A percentile compares a stretch with the other conserved stretches of the same genome.
These are phyloP conservation scores for Pangasianodon gigas DNA, from an alignment of 2,113 vertebrate species.

Conservation along the genomic window DNA sequence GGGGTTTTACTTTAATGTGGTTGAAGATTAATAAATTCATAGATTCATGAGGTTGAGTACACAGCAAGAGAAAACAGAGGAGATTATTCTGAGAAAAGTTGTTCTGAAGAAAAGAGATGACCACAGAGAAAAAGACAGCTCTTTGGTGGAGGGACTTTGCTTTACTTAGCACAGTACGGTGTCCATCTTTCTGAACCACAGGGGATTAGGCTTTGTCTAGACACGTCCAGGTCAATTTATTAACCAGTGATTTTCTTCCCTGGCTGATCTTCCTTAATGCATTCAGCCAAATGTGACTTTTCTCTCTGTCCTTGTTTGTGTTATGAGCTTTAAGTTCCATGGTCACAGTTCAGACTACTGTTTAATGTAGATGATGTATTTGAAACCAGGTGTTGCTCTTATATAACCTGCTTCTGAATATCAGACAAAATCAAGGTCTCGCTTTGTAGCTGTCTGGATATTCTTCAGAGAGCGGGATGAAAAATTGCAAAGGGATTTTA, in stretches of 20 bases:
- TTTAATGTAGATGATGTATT: neutral
- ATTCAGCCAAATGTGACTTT: slow-evolving; percentile 33
- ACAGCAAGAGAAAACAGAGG: neutral
- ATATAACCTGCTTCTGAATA: slow-evolving; percentile 4
- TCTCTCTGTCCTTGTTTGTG: neutral
- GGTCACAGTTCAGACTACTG: neutral
- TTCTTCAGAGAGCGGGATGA: neutral
- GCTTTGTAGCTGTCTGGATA: neutral
- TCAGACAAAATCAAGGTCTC: neutral
- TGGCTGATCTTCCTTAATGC: slow-evolving; percentile 36
- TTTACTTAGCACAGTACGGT: slow-evolving; percentile 31
- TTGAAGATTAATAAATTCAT: slow-evolving; percentile 1
- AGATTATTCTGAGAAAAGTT: neutral
- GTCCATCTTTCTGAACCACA: slow-evolving; percentile 40
- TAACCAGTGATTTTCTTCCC: slow-evolving; percentile 57
- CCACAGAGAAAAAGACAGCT: slow-evolving; percentile 6
- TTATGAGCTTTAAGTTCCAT: neutral
- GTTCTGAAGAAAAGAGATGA: slow-evolving; percentile 9
- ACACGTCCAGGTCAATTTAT: slow-evolving; percentile 67
- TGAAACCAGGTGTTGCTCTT: neutral
- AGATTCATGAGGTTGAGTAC: neutral
- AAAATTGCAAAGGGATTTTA: neutral
- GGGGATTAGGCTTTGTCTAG: slow-evolving; percentile 73
- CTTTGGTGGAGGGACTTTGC: slow-evolving; percentile 11
- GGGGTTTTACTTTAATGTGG: slow-evolving; percentile 6